A percentile compares a stretch with the other conserved stretches of the same genome.
Evolutionary conservation across 2,888 invertebrate genomes (phyloP).

Genomic region (Polyploca ridens): DNA sequence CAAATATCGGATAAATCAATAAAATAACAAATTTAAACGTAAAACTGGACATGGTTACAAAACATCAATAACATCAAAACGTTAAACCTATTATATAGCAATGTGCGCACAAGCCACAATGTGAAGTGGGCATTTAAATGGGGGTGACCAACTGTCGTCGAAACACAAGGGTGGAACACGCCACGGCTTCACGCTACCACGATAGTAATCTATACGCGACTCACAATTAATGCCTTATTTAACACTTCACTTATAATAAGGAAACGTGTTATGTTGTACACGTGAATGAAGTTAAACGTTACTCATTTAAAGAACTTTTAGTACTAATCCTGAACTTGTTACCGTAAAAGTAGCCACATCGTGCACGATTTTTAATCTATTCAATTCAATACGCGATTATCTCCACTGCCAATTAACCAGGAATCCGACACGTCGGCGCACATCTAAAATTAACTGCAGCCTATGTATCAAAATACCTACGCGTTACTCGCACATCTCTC

Average conservation of each 20-base stretch:
- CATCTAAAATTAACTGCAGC: conserved; percentile 84
- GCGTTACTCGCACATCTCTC: conserved; percentile 83
- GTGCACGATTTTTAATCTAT: conserved; percentile 30
- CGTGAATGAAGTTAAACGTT: conserved; percentile 13
- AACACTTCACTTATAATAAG: conserved; percentile 61
- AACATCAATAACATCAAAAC: conserved; percentile 63
- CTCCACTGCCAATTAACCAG: conserved; percentile 81
- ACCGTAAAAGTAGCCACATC: conserved; percentile 17
- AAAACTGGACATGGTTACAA: conserved; percentile 30
- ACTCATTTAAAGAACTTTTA: conserved; percentile 9
- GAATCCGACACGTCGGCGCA: conserved; percentile 83
- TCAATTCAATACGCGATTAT: conserved; percentile 72
- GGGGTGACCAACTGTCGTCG: conserved; percentile 84
- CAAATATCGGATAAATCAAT: not conserved
- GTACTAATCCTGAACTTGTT: not conserved
- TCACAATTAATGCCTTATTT: conserved; percentile 78
- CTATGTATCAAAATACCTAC: conserved; percentile 84
- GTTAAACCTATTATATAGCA: conserved; percentile 68
- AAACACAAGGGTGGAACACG: conserved; percentile 74
- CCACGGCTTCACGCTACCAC: conserved; percentile 75
- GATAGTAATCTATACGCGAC: conserved; percentile 80
- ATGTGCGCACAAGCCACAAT: conserved; percentile 81
- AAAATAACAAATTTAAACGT: not conserved
- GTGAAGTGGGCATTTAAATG: conserved; percentile 80
- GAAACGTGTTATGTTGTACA: conserved; percentile 26